phyloP scores from a whole-genome alignment of 2,113 vertebrate genomes.

The Sakesphorus luctuosus region DNA sequence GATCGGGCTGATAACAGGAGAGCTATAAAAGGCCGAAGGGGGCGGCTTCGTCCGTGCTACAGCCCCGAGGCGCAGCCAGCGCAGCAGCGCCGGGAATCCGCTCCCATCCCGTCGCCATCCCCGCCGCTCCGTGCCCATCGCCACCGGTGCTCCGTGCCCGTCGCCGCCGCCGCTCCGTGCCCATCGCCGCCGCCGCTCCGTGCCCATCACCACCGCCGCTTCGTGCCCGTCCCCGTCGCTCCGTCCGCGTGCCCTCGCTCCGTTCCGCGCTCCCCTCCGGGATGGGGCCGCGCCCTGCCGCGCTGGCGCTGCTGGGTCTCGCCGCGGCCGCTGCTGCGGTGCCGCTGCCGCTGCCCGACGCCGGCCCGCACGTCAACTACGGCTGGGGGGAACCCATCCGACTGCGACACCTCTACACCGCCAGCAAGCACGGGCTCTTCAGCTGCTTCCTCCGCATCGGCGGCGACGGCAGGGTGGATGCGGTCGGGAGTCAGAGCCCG shows the following conservation, averaged over 20 bases:
- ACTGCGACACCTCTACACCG: conserved; percentile 86
- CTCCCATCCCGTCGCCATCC: background rate
- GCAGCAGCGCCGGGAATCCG: background rate
- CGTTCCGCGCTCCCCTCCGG: background rate
- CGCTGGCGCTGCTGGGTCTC: conserved; percentile 48
- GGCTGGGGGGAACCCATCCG: conserved; percentile 89
- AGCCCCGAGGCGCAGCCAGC: background rate
- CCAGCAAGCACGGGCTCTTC: conserved; percentile 78
- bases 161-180: too few relatives aligned
- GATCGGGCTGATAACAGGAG: conserved; percentile 76
- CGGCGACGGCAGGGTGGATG: conserved; percentile 83
- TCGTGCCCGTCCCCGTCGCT: background rate
- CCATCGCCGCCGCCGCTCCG: too few relatives aligned
- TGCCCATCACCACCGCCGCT: background rate
- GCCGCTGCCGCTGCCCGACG: conserved; percentile 75
- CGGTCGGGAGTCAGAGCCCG: conserved; percentile 76
- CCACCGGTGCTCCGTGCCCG: background rate
- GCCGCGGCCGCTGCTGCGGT: conserved; percentile 47
- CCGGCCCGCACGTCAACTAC: conserved; percentile 81
- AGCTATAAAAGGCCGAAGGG: conserved; percentile 80
- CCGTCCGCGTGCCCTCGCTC: too few relatives aligned
- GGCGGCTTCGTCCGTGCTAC: conserved; percentile 35
- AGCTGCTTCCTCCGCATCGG: conserved; percentile 85
- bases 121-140: background rate
- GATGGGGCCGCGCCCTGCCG: conserved; percentile 7